Percentiles rank a stretch among this genome's conserved stretches.
Evolutionary conservation across 2,797 vertebrate genomes (phyloP).

Genomic region (Euphonia xanthogaster): DNA sequence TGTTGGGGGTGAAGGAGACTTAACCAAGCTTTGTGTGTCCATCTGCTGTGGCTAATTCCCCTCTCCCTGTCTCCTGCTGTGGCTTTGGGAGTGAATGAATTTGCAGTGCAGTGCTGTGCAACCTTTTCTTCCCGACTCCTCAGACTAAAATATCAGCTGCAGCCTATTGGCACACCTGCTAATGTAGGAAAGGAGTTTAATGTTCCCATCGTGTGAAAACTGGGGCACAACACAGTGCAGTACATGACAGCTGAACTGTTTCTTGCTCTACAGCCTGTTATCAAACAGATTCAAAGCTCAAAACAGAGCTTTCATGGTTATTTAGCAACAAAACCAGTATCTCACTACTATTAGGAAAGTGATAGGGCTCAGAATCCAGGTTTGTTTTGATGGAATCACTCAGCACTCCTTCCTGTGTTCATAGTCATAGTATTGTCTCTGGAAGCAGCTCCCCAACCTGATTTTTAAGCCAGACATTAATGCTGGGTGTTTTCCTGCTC

Average conservation of each 20-base stretch:
- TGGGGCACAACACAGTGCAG: neutral
- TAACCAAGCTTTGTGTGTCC: constrained; percentile 29
- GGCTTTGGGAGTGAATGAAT: constrained; percentile 1
- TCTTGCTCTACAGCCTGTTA: neutral
- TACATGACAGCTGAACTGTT: neutral
- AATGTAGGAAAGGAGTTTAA: neutral
- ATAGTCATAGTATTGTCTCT: neutral
- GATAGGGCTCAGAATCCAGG: neutral
- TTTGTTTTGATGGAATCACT: neutral
- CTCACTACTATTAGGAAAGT: neutral
- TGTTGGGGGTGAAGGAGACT: neutral
- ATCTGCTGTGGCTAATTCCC: constrained; percentile 40
- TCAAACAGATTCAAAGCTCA: neutral
- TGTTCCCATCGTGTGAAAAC: neutral
- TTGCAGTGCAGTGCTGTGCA: neutral
- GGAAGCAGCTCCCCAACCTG: neutral
- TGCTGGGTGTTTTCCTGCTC: neutral
- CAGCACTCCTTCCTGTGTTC: neutral
- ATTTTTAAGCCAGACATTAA: neutral
- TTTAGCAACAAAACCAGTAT: neutral
- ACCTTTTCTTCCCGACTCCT: neutral
- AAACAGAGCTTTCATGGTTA: neutral
- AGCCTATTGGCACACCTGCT: neutral
- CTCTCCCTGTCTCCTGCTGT: constrained; percentile 11
- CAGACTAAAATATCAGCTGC: neutral